Evolutionary conservation across 2,888 invertebrate genomes (phyloP), one percentile per base, ranked within the genome.

Genomic region (Agrilus mali): DNA sequence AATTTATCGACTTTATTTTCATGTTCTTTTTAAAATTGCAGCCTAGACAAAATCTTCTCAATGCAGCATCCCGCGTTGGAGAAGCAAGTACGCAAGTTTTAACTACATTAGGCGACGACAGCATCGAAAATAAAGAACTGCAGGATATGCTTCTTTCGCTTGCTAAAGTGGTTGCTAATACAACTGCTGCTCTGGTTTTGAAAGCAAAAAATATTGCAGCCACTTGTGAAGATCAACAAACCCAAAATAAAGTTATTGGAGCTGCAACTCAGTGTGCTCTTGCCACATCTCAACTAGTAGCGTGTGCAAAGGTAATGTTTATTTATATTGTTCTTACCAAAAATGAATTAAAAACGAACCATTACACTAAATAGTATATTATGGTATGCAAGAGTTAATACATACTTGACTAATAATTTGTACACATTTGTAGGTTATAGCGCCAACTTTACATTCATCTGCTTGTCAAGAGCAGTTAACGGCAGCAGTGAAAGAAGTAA

Each of bases 101-200:
- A 41, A 81, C 87, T 57, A 90, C 89, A 42, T 94, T 95, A 63
- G 90, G 89, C 13, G 92, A 93, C 58, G 92, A 92, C 47, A 86
- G 86, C n/a, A 80, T 81, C 12, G 80, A 84, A 50, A 85, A 82
- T 63, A 80, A 84, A 54, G 89, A 89, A 55, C 74, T 87, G 2
- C 70, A 82, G 69, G 97, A 98, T 55, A 86, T 92, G 69, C 76
- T 98, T 0, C 72, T 98, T 17, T 86, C 89, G 0, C 72, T 96
- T 52, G 97, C 97, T 6, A 97, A 97, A 68, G 90, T 89, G 0
- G 97, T 98, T 27, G 98, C 98, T 35, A 98, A 96, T 64, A 92
- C 95, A 2, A 96, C 98, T 0, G 97, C 98, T 0, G 89, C 92
- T 1, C 69, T 98, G 41, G 97, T 99, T 2, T 74, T 97, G 42